A percentile compares a stretch with the other conserved stretches of the same genome.
Conservation (phyloP, 2,888 invertebrate species). For the Glaucopsyche alexis region DNA sequence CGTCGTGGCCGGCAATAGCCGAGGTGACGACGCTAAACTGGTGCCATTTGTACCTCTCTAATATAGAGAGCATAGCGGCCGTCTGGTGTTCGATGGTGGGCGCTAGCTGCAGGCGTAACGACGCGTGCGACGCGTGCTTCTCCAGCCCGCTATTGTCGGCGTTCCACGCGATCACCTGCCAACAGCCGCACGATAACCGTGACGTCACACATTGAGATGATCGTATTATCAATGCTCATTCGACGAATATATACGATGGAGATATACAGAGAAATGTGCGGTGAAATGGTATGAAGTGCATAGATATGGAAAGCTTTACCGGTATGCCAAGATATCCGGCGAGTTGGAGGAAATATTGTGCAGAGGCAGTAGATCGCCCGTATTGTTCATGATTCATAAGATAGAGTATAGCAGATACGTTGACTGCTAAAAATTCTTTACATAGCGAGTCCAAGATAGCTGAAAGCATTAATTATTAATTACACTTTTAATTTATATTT, state of each 20-base stretch:
- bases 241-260: background rate
- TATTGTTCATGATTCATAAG: slow-evolving; percentile 97
- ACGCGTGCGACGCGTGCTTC: slow-evolving; percentile 90
- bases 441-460: slow-evolving; percentile 93
- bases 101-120: slow-evolving; percentile 94
- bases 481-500: slow-evolving; percentile 26
- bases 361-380: slow-evolving; percentile 94
- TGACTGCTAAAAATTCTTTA: slow-evolving; percentile 92
- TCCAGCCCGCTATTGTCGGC: slow-evolving; percentile 96
- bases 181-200: slow-evolving; percentile 41
- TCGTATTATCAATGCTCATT: slow-evolving; percentile 25
- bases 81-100: slow-evolving; percentile 98
- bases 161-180: slow-evolving; percentile 95
- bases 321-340: slow-evolving; percentile 97
- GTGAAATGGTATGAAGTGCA: slow-evolving; percentile 39
- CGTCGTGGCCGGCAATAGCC: slow-evolving; percentile 95
- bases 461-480: slow-evolving; percentile 67
- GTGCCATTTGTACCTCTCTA: slow-evolving; percentile 97
- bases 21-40: slow-evolving; percentile 97
- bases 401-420: slow-evolving; percentile 95
- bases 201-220: slow-evolving; percentile 29
- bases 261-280: slow-evolving; percentile 37
- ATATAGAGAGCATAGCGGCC: slow-evolving; percentile 95
- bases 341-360: slow-evolving; percentile 95
- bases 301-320: slow-evolving; percentile 66